Evolutionary conservation across 2,888 invertebrate genomes (phyloP), one percentile per base, ranked within the genome.

Genomic region (Peribatodes rhomboidaria): DNA sequence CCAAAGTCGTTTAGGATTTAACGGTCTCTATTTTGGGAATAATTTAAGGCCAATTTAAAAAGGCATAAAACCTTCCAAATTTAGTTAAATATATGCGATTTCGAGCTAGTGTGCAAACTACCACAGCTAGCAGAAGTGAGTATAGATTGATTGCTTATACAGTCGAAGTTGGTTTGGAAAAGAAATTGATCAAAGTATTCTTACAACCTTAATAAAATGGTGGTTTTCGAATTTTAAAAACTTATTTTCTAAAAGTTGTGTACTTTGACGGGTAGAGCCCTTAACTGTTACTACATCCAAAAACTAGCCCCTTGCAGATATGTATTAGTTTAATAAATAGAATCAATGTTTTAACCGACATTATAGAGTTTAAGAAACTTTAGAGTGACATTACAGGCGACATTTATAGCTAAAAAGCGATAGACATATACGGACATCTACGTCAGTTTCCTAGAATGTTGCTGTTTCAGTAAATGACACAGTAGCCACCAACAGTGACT

Each of bases 1-100:
- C 37, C 35, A 11, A 37, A 37, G 27, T 55, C 42, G 42, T 56
- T 73, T 76, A 72, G 59, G 74, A 75, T 74, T 56, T 44, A 61
- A 62, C 50, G 71, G 72, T 79, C 74, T 6, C 44, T 44, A 18
- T 49, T 8, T 47, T 27, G 1, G 14, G 9, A 8, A 42, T 44
- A 20, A 27, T 27, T 44, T 20, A 20, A 22, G 8, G 7, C 22
- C 18, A 22, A 3, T 22, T 46, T 0, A 18, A 1, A 14, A 7
- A 4, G 8, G 14, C 14, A 14, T 35, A 35, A 13, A 35, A 35
- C 35, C 3, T 35, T 13, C 0, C 13, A 11, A 10, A 11, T 3
- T 10, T 35, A 13, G 13, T 35, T 35, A n/a, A n/a, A 13, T 13
- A 11, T 1, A 13, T 35, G 35, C 10, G 35, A 35, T 13, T 13